Evolutionary conservation across 2,797 vertebrate genomes (phyloP), one percentile per base, ranked within the genome.

Genomic region (Microcaecilia unicolor): DNA sequence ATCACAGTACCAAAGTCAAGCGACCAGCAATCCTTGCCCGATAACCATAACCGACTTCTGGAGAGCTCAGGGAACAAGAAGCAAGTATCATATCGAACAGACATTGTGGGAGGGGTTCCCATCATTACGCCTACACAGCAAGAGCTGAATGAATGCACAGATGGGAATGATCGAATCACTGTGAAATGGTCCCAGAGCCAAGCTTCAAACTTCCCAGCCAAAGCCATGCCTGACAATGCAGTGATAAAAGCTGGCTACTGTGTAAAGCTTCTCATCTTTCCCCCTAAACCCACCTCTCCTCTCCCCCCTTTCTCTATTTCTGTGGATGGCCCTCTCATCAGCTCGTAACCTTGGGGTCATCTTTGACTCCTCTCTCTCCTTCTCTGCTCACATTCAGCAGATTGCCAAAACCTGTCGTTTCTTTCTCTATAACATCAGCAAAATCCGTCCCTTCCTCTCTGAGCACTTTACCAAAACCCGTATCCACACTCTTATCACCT

Each of bases 211-310:
- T 89, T 90, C 56, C 53, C 85, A 58, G 75, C 85, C 10, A 86
- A 87, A 31, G 74, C 87, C 4, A 54, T 84, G 17, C 70, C 85
- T 50, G 91, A 95, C 26, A 88, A 85, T 41, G 68, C 81, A 0
- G 59, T 90, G 53, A 93, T 97, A 72, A 98, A 98, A 80, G 91
- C 91, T 9, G 95, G 95, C 7, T 98, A 92, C 56, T 97, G 95
- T 36, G 93, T 98, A 16, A 98, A 98, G 42, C 95, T n/a, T n/a
- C n/a, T n/a, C n/a, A n/a, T n/a, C n/a, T n/a, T n/a, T n/a, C n/a
- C n/a, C n/a, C n/a, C n/a, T n/a, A n/a, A n/a, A n/a, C n/a, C n/a
- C n/a, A n/a, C n/a, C n/a, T n/a, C n/a, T n/a, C n/a, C n/a, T n/a
- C n/a, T n/a, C n/a, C n/a, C n/a, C n/a, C n/a, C n/a, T n/a, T n/a